Percentiles rank a stretch among this genome's conserved stretches.
phyloP scores from a whole-genome alignment of 1,140 invertebrate genomes.

The Nephila pilipes region DNA sequence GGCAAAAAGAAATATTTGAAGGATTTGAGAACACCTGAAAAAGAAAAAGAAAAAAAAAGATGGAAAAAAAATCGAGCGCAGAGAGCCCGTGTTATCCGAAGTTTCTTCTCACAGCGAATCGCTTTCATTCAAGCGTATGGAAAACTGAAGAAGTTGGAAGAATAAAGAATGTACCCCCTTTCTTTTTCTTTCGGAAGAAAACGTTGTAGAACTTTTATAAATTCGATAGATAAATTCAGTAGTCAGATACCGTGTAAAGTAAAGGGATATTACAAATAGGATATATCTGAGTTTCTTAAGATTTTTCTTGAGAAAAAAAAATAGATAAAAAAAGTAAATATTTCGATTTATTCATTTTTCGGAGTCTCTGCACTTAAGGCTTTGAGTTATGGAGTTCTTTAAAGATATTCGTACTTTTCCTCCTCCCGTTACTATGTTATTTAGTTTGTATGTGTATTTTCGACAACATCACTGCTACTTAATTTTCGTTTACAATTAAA shows the following conservation, averaged over 20 bases:
- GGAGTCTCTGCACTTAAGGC: not conserved
- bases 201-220: constrained; percentile 35
- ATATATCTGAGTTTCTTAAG: constrained; percentile 29
- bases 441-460: no score
- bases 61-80: not conserved
- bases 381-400: no score
- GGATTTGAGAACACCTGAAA: not conserved
- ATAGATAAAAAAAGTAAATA: not conserved
- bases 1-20: constrained; percentile 20
- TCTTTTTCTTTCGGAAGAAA: not conserved
- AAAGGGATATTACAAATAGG: constrained; percentile 31
- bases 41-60: not conserved
- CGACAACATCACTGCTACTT: no score
- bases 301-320: not conserved
- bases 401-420: no score
- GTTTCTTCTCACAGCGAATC: not conserved
- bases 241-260: constrained; percentile 13
- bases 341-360: not conserved
- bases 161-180: not conserved
- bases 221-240: constrained; percentile 42
- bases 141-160: not conserved
- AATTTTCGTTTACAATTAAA: no score
- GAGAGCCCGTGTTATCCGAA: constrained; percentile 15
- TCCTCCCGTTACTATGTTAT: no score
- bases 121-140: constrained; percentile 22